Percentiles rank a stretch among this genome's conserved stretches.
phyloP scores from a whole-genome alignment of 1,140 invertebrate species.

The Leptinotarsa lineolata region DNA sequence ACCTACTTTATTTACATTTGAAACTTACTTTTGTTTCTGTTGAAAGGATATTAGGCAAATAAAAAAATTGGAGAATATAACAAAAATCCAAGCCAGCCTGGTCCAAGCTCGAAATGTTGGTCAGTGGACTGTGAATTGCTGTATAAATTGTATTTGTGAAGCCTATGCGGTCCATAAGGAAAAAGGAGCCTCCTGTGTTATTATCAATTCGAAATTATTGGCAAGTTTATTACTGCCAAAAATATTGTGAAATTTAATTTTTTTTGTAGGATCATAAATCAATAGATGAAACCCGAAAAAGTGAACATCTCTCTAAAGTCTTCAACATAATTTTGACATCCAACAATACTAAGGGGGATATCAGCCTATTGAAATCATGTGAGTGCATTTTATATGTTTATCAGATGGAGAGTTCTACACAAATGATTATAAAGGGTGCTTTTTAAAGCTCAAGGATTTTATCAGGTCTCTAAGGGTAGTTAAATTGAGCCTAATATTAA shows the following conservation, averaged over 20 bases:
- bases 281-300: constrained; percentile 40
- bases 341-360: constrained; percentile 32
- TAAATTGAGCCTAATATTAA: too few species aligned
- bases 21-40: constrained; percentile 26
- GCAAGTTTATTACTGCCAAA: constrained; percentile 48
- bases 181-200: constrained; percentile 58
- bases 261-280: constrained; percentile 30
- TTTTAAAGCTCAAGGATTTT: too few species aligned
- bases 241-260: background rate
- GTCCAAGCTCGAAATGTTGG: constrained; percentile 57
- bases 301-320: constrained; percentile 41
- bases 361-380: constrained; percentile 37
- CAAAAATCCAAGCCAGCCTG: constrained; percentile 58
- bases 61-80: constrained; percentile 56
- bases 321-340: constrained; percentile 45
- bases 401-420: constrained; percentile 2
- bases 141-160: constrained; percentile 54
- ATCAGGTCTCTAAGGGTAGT: too few species aligned
- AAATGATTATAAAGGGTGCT: background rate
- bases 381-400: constrained; percentile 30
- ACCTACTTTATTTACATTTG: too few species aligned
- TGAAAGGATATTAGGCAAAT: constrained; percentile 55
- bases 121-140: constrained; percentile 59
- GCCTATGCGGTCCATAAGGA: constrained; percentile 61
- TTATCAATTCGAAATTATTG: constrained; percentile 58